Evolutionary conservation across 2,888 invertebrate species (phyloP), one percentile per base, ranked within the genome.

Genomic region (Cancer borealis): DNA sequence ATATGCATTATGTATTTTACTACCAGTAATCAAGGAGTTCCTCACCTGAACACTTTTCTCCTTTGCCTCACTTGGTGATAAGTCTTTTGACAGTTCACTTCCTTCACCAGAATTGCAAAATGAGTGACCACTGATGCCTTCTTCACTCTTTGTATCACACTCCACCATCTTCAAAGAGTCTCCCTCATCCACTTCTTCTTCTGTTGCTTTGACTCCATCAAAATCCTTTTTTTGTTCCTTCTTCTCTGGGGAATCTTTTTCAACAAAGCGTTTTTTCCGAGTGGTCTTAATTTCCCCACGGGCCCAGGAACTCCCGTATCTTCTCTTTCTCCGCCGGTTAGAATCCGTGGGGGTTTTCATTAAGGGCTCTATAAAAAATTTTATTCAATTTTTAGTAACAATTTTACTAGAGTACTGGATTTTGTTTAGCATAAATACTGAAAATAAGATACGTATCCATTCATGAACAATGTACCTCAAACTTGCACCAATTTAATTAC

Each of bases 251-350:
- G 88, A 21, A 47, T 94, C 94, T 79, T 94, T 94, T n/a, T 94
- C 94, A 39, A 94, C 66, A 47, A 92, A 66, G 90, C 92, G 39
- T 96, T 97, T 97, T 93, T 97, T 97, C 88, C 96, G 97, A 79
- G 96, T 97, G 73, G 96, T 97, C 91, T 96, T 97, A n/a, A 97
- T 96, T 95, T 96, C 97, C 1, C 97, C 97, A 66, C 97, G 96
- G 12, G 97, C 97, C 97, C 97, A 97, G 47, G 91, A 79, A 88
- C 87, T 92, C 47, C 92, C 60, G 54, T 5, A 88, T 66, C 91
- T 89, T n/a, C 94, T 49, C 46, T 92, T 94, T 21, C 54, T 90
- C 6, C 92, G 90, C 46, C 92, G 79, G 84, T 90, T 89, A n/a
- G 90, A 79, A 66, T 94, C 94, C 10, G 84, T 49, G 26, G 93